Percentiles rank a stretch among this genome's conserved stretches.
phyloP scores from a whole-genome alignment of 2,113 vertebrate genomes.

The Fulica atra region DNA sequence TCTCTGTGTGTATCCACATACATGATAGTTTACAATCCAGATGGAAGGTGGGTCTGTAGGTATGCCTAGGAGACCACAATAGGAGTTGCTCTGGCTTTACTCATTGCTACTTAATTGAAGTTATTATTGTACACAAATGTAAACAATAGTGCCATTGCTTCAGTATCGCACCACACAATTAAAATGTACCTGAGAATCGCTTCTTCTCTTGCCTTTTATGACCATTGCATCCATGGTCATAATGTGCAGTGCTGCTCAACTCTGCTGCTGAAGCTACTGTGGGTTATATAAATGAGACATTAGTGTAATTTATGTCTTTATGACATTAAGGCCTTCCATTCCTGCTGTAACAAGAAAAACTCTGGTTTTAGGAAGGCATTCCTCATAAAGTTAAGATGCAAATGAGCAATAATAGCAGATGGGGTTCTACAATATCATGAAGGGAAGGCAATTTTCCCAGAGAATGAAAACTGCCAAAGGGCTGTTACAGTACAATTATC shows the following conservation, averaged over 20 bases:
- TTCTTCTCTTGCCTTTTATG: background rate
- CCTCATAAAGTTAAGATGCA: conserved; percentile 9
- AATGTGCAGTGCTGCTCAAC: background rate
- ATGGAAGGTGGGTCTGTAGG: background rate
- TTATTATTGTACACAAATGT: background rate
- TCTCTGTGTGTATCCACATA: no score
- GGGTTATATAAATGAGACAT: background rate
- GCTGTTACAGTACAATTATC: background rate
- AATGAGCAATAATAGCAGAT: background rate
- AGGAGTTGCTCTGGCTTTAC: background rate
- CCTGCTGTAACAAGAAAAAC: background rate
- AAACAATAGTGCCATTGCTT: background rate
- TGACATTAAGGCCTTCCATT: background rate
- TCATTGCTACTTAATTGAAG: background rate
- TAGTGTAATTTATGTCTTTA: background rate
- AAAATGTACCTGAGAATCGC: background rate
- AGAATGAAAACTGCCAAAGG: background rate
- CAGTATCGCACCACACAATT: background rate
- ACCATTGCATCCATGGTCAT: background rate
- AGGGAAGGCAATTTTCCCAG: background rate
- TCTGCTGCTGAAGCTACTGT: background rate
- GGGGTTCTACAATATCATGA: background rate
- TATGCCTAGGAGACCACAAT: background rate
- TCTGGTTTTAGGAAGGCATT: background rate
- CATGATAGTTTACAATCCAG: background rate